A percentile compares a stretch with the other conserved stretches of the same genome.
These are phyloP conservation scores for Gambusia yucatana DNA, from an alignment of 2,797 vertebrate genomes.

Conservation along the genomic window DNA sequence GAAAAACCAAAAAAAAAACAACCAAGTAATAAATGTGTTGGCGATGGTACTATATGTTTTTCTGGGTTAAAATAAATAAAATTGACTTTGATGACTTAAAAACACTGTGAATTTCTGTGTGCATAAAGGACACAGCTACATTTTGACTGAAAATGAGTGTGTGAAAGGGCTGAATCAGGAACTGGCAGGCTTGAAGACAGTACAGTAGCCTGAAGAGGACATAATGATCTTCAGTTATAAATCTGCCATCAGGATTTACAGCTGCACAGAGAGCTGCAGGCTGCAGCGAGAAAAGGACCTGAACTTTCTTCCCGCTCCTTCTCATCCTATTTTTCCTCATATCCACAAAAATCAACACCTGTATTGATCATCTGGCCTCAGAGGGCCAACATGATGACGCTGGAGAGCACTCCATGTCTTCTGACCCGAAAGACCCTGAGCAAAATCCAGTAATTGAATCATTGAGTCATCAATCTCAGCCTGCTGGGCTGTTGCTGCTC, in stretches of 20 bases:
- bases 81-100: neutral
- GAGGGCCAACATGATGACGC: constrained; percentile 52
- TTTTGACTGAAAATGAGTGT: constrained; percentile 36
- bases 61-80: neutral
- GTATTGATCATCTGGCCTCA: constrained; percentile 69
- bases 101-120: constrained; percentile 11
- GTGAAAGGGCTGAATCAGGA: constrained; percentile 71
- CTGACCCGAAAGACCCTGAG: constrained; percentile 56
- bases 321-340: constrained; percentile 39
- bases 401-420: constrained; percentile 49
- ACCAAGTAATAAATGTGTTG: neutral
- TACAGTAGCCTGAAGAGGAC: constrained; percentile 43
- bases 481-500: constrained; percentile 45
- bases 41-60: neutral
- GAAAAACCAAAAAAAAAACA: neutral
- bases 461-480: constrained; percentile 55
- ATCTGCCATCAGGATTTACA: constrained; percentile 56
- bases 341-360: constrained; percentile 33
- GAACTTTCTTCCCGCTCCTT: constrained; percentile 43
- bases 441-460: constrained; percentile 69
- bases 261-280: constrained; percentile 46
- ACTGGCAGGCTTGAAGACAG: constrained; percentile 50
- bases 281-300: constrained; percentile 34
- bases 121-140: constrained; percentile 46
- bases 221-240: constrained; percentile 65